Evolutionary conservation across 2,888 invertebrate species (phyloP), one percentile per base, ranked within the genome.

Genomic region (Cryptus viduatorius): DNA sequence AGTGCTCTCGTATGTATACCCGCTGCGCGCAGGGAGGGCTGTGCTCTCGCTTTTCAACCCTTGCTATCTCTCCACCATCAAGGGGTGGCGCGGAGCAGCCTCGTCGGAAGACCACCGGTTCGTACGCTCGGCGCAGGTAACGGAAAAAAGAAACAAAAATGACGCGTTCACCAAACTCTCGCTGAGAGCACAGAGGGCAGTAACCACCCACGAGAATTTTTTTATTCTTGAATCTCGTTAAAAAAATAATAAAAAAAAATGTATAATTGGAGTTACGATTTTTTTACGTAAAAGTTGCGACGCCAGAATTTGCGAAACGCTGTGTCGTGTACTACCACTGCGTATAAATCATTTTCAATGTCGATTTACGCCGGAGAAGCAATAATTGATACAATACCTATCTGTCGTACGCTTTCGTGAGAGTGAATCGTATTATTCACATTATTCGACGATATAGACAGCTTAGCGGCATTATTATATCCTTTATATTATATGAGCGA

Each of bases 1-100:
- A 50, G 65, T 59, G 78, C 29, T 75, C 46, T 64, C 42, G 42
- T 80, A 61, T 67, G n/a, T 71, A 61, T 64, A 16, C 29, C 48
- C 44, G 72, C 80, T 73, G 79, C 82, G 80, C 71, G 79, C 67
- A 82, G 86, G 79, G 79, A 76, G 80, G 75, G 79, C 73, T 69
- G 44, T 86, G 72, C 78, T 80, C 88, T 84, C 84, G 83, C 85
- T 84, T 92, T 93, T 92, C 93, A 93, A 93, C 93, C 93, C 93
- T 93, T 93, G 91, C 93, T 92, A 92, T 92, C 92, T 89, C 88
- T 89, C 89, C 83, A 88, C 88, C 88, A 92, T 92, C 91, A 83
- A 86, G 83, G 87, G 86, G 87, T 85, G 84, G 82, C 78, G 72
- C 73, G 46, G 64, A 42, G 42, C 65, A 75, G 16, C 46, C 48